Evolutionary conservation across 2,797 vertebrate genomes (phyloP).

Genomic region (Catharus ustulatus): DNA sequence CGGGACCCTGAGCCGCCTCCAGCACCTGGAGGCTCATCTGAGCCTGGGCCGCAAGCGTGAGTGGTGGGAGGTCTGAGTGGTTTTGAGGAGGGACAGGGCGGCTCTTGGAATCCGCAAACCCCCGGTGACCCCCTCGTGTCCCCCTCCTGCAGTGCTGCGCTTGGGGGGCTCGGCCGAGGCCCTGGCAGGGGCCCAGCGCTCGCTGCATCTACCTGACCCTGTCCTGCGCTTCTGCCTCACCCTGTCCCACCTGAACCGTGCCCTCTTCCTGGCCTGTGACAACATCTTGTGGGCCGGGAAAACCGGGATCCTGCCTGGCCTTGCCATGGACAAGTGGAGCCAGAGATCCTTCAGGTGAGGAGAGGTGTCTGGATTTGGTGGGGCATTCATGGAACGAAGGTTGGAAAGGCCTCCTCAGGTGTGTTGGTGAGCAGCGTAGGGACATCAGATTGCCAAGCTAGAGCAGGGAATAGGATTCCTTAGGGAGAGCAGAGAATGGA

Average conservation of each 20-base stretch:
- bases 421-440: accelerated
- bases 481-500: not conserved
- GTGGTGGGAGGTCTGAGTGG: conserved; percentile 26
- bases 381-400: too few species aligned
- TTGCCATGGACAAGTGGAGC: conserved; percentile 91
- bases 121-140: not conserved
- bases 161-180: conserved; percentile 90
- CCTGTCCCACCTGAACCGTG: conserved; percentile 89
- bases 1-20: conserved; percentile 73
- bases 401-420: too few species aligned
- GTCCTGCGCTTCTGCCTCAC: conserved; percentile 92
- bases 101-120: too few species aligned
- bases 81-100: too few species aligned
- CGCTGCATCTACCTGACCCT: conserved; percentile 88
- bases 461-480: not conserved
- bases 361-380: not conserved
- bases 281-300: conserved; percentile 91
- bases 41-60: conserved; percentile 90
- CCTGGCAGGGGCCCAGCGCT: conserved; percentile 86
- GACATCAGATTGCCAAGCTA: too few species aligned
- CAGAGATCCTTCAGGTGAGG: conserved; percentile 88
- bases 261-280: conserved; percentile 93
- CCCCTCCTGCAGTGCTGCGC: conserved; percentile 81
- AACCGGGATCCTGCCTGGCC: conserved; percentile 76
- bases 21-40: conserved; percentile 88